These are phyloP conservation scores for Rhorus exstirpatorius DNA, from an alignment of 2,888 invertebrate genomes.

Conservation along the genomic window DNA sequence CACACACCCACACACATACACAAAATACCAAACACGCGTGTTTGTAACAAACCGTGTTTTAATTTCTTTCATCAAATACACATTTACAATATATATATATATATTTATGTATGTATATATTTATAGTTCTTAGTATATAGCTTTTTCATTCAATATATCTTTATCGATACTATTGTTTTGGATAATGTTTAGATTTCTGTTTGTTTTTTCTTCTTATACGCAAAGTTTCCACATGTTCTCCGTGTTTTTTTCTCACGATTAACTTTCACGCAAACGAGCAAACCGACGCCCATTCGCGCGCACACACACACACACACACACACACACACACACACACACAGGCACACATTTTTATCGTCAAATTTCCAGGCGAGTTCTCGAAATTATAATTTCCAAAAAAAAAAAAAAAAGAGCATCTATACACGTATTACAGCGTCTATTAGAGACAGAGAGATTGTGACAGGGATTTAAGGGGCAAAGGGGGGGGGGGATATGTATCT, in stretches of 20 bases:
- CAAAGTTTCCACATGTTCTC: conserved; percentile 47
- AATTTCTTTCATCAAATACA: conserved; percentile 84
- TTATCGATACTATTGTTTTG: conserved; percentile 79
- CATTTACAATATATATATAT: conserved; percentile 86
- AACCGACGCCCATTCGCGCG: conserved; percentile 46
- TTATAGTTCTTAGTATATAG: conserved; percentile 82
- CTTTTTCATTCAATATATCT: conserved; percentile 77
- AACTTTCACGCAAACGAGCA: conserved; percentile 40
- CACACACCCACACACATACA: not conserved
- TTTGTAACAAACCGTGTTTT: conserved; percentile 85
- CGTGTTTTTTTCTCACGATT: conserved; percentile 35
- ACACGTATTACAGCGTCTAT: conserved; percentile 47
- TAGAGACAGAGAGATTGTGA: conserved; percentile 11
- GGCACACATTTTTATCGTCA: conserved; percentile 54
- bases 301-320: conserved; percentile 34
- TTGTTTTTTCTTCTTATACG: conserved; percentile 54
- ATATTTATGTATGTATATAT: conserved; percentile 79
- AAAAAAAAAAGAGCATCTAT: conserved; percentile 42
- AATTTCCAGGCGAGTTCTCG: conserved; percentile 52
- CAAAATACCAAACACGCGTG: conserved; percentile 53
- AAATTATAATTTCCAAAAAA: conserved; percentile 40
- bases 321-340: conserved; percentile 37
- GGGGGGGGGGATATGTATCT: conserved; percentile 83
- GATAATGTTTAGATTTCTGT: conserved; percentile 78
- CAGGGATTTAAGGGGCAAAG: conserved; percentile 15